Percentiles rank a stretch among this genome's conserved stretches.
Evolutionary conservation across 1,140 invertebrate species (phyloP).

Genomic region (Sinonovacula constricta): DNA sequence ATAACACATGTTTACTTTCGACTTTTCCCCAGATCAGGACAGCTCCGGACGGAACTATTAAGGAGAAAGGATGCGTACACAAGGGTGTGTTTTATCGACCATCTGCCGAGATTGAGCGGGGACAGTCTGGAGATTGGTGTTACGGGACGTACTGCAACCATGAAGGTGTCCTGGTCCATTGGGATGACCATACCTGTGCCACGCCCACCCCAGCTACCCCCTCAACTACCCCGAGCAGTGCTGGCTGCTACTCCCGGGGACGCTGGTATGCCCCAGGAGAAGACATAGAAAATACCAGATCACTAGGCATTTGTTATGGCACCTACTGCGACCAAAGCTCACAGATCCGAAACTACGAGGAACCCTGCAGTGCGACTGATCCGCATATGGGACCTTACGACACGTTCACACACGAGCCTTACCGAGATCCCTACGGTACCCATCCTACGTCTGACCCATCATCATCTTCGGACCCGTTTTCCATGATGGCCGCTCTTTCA

Average conservation of each 20-base stretch:
- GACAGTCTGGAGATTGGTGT: slow-evolving; percentile 41
- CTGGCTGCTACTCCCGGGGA: slow-evolving; percentile 24
- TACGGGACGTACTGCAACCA: slow-evolving; percentile 46
- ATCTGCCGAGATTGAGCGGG: slow-evolving; percentile 26
- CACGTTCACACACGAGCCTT: too few species aligned
- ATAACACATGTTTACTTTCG: too few species aligned
- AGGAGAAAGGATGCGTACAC: slow-evolving; percentile 22
- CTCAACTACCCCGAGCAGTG: not conserved
- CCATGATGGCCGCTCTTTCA: too few species aligned
- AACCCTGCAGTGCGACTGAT: too few species aligned
- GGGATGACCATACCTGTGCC: slow-evolving; percentile 42
- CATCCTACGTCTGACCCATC: too few species aligned
- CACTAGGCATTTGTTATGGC: slow-evolving; percentile 16
- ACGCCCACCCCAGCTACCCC: not conserved
- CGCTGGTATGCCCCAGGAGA: slow-evolving; percentile 11
- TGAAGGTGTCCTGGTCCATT: slow-evolving; percentile 31
- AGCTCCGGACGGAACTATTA: too few species aligned
- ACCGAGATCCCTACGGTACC: too few species aligned
- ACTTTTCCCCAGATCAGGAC: too few species aligned
- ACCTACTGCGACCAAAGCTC: slow-evolving; percentile 35
- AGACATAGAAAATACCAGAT: slow-evolving; percentile 23
- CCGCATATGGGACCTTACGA: too few species aligned
- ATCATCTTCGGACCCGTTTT: too few species aligned
- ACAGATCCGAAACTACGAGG: slow-evolving; percentile 3
- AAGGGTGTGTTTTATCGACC: slow-evolving; percentile 24